Evolutionary conservation across 2,888 invertebrate species (phyloP), one percentile per base, ranked within the genome.

Genomic region (Phorcus lineatus): DNA sequence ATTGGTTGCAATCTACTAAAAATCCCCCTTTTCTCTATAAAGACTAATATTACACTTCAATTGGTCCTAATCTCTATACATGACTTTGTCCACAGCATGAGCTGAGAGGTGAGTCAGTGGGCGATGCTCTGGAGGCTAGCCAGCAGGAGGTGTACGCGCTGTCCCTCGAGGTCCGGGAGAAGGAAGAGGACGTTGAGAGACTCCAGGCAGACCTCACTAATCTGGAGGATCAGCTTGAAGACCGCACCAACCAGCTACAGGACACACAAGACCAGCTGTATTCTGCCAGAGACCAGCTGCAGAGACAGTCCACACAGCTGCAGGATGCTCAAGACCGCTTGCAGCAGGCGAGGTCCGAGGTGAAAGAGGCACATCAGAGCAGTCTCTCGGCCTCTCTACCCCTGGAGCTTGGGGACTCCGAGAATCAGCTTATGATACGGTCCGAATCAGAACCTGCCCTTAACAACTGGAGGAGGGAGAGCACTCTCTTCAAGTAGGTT

Each of bases 121-220:
- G 28, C 9, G 28, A n/a, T 28, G 40, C 70, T 2, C 70, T 70
- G 16, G 70, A 70, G 70, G 70, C 16, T 16, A 36, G n/a, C 6
- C 70, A 70, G 9, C 70, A 40, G 70, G 70, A 70, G 36, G 70
- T 40, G 36, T 70, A 70, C 36, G 40, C 28, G 36, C 70, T 70
- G 4, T 36, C 70, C 4, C 70, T 70, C n/a, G 70, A 70, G 40
- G 19, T 70, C 6, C 16, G 70, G 19, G 84, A 85, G 47, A 86
- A 84, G 40, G 83, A 86, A 24, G 84, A 85, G 81, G 88, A 90
- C 77, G 79, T 88, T 19, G 84, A 88, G 47, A 78, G 81, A 57
- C 76, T 86, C 11, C 84, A 82, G 53, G 79, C 82, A 31, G 84
- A 84, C 24, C 74, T 86, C 52, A 86, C 31, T 75, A 77, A 24